Conservation (phyloP, 2,797 vertebrate species). For the Chlorospingus flavigularis region DNA sequence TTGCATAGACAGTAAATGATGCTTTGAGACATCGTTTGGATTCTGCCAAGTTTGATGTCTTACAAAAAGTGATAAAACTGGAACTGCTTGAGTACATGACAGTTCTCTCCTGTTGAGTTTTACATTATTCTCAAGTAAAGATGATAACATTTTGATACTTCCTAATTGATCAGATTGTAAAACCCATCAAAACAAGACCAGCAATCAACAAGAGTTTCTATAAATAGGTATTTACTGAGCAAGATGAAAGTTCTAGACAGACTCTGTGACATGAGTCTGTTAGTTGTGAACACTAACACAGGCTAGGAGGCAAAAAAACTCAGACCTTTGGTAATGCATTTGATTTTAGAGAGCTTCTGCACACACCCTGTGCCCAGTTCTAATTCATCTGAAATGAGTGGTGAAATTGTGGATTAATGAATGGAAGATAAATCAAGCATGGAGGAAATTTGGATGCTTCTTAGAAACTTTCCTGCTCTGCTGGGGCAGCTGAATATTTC, state of each 20-base stretch:
- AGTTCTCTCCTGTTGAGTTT: background rate
- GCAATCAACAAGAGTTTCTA: background rate
- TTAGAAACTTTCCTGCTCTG: background rate
- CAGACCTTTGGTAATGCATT: background rate
- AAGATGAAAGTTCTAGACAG: background rate
- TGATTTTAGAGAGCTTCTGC: background rate
- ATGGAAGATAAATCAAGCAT: background rate
- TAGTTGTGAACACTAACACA: background rate
- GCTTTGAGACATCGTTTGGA: background rate
- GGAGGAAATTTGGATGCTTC: background rate
- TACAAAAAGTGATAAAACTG: background rate
- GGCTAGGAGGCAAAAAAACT: background rate
- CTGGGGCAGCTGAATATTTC: background rate
- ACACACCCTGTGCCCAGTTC: background rate
- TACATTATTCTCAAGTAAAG: background rate
- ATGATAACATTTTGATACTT: background rate
- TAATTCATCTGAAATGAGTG: background rate
- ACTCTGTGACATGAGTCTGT: background rate
- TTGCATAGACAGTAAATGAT: background rate
- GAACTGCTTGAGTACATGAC: background rate
- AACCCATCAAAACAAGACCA: background rate
- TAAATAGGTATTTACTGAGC: background rate
- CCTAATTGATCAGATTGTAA: background rate
- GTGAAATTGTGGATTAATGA: slow-evolving; percentile 14
- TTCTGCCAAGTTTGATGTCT: background rate